These are phyloP conservation scores for Elgonia sp. DNA, from an alignment of 2,888 invertebrate genomes.

Conservation along the genomic window DNA sequence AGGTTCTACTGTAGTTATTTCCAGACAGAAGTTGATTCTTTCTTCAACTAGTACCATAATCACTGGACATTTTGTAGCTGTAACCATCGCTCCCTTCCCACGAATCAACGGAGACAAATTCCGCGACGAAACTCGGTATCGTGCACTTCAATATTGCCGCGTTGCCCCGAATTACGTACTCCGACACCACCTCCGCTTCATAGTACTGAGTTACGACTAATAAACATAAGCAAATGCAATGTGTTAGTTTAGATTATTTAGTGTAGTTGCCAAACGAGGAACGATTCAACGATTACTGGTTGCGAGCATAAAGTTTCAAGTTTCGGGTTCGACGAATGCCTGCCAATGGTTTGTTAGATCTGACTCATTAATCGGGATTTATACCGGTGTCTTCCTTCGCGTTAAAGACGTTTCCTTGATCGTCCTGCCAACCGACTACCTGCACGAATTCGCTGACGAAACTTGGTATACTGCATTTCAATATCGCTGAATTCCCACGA, in stretches of 20 bases:
- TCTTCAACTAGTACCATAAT: constrained; percentile 90
- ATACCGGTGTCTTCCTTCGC: constrained; percentile 85
- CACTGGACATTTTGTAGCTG: constrained; percentile 91
- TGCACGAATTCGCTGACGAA: constrained; percentile 96
- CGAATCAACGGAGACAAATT: constrained; percentile 96
- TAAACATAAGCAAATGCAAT: constrained; percentile 47
- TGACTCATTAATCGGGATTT: constrained; percentile 14
- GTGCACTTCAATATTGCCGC: constrained; percentile 95
- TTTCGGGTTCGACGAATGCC: constrained; percentile 69
- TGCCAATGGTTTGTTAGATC: constrained; percentile 33
- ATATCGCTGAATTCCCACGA: constrained; percentile 94
- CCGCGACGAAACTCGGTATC: constrained; percentile 96
- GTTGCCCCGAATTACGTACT: constrained; percentile 96
- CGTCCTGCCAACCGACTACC: constrained; percentile 93
- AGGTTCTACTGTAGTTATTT: no score
- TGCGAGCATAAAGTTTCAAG: constrained; percentile 64
- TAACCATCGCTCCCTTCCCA: constrained; percentile 91
- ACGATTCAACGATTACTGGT: constrained; percentile 44
- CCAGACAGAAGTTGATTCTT: no score
- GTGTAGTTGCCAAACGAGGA: neutral
- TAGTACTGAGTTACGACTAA: constrained; percentile 96
- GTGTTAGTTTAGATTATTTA: constrained; percentile 23
- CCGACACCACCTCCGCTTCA: constrained; percentile 95
- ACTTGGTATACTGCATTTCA: constrained; percentile 96
- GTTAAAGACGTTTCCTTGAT: constrained; percentile 87